phyloP scores from a whole-genome alignment of 2,797 vertebrate genomes.

The Lophotriccus pileatus region DNA sequence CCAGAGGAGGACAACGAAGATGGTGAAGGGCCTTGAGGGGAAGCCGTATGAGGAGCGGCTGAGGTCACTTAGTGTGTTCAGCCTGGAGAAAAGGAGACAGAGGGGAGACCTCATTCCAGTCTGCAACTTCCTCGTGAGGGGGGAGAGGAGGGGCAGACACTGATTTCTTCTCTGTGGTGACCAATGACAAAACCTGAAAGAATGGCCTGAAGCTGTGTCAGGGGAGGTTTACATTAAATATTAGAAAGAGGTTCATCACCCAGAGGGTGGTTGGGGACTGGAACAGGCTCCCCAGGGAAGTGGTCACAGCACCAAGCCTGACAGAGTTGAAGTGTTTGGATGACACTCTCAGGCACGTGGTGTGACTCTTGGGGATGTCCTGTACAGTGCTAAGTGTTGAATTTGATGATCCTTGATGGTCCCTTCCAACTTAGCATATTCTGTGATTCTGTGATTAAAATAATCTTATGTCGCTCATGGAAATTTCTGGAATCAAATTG shows the following conservation, averaged over 20 bases:
- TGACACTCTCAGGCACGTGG: not conserved
- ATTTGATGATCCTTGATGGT: not conserved
- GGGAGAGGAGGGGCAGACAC: not conserved
- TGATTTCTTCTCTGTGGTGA: not conserved
- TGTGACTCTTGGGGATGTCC: not conserved
- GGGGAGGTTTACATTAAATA: not conserved
- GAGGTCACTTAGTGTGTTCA: not conserved
- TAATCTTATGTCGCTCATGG: not conserved
- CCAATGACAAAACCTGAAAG: too few relatives aligned
- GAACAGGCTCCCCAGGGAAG: not conserved
- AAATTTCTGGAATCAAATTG: conserved; percentile 21
- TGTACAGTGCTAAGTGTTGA: not conserved
- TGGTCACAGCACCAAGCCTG: not conserved
- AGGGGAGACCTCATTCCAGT: not conserved
- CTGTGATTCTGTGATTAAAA: not conserved
- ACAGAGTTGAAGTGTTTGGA: not conserved
- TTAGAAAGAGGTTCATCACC: not conserved
- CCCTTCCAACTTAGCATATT: not conserved
- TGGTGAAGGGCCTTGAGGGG: not conserved
- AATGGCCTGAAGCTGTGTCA: not conserved
- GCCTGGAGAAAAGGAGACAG: not conserved
- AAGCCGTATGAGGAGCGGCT: not conserved
- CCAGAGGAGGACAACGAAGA: not conserved
- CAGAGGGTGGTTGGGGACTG: not conserved
- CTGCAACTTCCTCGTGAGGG: not conserved